Base-by-base conservation (phyloP, 2,797 vertebrate species). In the Gymnothorax reevesii region DNA sequence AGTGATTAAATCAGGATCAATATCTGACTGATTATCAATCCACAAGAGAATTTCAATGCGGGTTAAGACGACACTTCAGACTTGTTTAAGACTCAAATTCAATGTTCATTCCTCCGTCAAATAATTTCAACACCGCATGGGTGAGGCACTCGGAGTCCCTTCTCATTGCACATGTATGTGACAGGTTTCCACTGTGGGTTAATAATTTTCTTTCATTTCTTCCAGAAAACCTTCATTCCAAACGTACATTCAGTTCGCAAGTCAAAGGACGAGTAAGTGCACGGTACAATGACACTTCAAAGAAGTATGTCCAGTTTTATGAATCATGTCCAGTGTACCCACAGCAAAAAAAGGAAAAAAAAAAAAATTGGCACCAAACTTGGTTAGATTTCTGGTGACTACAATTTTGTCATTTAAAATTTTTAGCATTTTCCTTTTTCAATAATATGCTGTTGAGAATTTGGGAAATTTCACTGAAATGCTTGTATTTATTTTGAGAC, bases 261-360 rank as follows among this genome's bases (percentile, higher is more conserved):
- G 89, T 95, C 87, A 88, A 96, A 95, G 92, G 94, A 96, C n/a
- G 94, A 95, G 96, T 96, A 91, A 94, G 95, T 95, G 85, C 80
- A 20, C 55, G 7, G 15, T 17, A 13, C 10, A 20, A 20, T 49
- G 13, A 77, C 1, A 13, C 13, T 49, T 49, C 20, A 52, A 52
- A 59, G 54, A 52, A n/a, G 12, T 57, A 59, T 71, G 9, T n/a
- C 8, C 25, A 7, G n/a, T 69, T 69, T 20, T 17, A 7, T 55
- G 60, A 57, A 8, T 62, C 52, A 4, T 49, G 13, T 60, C 9
- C 15, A 82, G 52, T n/a, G 9, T 49, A 42, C 13, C 5, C 33
- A 25, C 85, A 3, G 57, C 60, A 17, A 64, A 64, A 25, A 69
- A 52, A n/a, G n/a, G n/a, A n/a, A n/a, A 20, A 42, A 52, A 66